phyloP scores from a whole-genome alignment of 2,113 vertebrate genomes.

The Scortum barcoo region DNA sequence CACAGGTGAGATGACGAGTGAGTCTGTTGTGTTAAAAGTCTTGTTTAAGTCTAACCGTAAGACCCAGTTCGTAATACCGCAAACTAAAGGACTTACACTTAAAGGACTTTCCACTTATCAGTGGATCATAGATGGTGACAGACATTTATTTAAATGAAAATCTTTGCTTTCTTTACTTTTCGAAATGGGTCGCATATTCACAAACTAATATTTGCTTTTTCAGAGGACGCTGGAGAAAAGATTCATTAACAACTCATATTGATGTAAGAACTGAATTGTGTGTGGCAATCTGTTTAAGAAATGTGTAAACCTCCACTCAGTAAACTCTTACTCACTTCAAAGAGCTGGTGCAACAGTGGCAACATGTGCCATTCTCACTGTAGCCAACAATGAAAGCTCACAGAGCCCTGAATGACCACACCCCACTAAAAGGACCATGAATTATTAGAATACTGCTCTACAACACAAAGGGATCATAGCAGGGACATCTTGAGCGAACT shows the following conservation, averaged over 20 bases:
- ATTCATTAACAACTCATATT: neutral
- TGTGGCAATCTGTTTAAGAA: neutral
- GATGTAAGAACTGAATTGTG: neutral
- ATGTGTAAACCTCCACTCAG: neutral
- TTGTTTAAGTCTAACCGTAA: too few species aligned
- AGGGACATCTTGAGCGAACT: neutral
- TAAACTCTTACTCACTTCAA: neutral
- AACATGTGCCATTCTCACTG: neutral
- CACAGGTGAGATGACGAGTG: too few species aligned
- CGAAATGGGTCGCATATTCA: neutral
- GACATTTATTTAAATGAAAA: too few species aligned
- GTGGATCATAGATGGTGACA: too few species aligned
- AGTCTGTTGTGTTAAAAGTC: too few species aligned
- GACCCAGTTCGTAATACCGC: too few species aligned
- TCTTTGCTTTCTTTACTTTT: too few species aligned
- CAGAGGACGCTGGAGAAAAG: neutral
- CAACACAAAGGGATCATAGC: constrained; percentile 2
- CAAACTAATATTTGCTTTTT: neutral
- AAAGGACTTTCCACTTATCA: too few species aligned
- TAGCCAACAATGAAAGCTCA: neutral
- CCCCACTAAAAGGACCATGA: neutral
- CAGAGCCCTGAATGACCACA: neutral
- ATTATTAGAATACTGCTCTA: constrained; percentile 1
- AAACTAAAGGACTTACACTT: too few species aligned
- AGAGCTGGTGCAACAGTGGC: constrained; percentile 17